Base-by-base conservation (phyloP, 2,888 invertebrate genomes). In the Andricus curvator region DNA sequence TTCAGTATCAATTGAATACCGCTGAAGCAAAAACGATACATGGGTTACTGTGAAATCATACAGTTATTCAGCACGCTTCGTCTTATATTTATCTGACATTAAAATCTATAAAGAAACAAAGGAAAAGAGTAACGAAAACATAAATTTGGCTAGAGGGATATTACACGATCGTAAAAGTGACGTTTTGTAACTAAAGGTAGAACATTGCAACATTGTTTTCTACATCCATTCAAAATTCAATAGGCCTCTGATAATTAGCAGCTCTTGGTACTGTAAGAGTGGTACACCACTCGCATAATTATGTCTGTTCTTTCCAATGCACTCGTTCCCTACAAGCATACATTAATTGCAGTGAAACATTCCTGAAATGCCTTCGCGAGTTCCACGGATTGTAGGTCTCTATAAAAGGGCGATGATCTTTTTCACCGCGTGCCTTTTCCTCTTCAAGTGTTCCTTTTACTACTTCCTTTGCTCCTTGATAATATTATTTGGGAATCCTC, bases 321-420 rank as follows among this genome's bases (percentile, higher is more conserved):
- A 70, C 70, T 70, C 20, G 25, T 70, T 70, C 51, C 51, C 48
- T 70, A 51, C 70, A 70, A 51, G 51, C 8, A 70, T 70, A 51
- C 51, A 70, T 70, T 70, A 70, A 70, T 70, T 70, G 29, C 51
- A 51, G 29, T 29, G 70, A 51, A 70, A 70, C 70, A 70, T 70
- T 70, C 70, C 20, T 70, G 20, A 70, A 70, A 51, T 70, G 9
- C 48, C 70, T 48, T 48, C 33, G 48, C 70, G 44, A 70, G 48
- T 70, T 70, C 70, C 70, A 70, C 51, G 70, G 70, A 70, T 70
- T 70, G 70, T 20, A 25, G 48, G 51, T 51, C 48, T 70, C 70
- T 70, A 70, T 70, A 70, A 70, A 70, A 70, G 70, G 70, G 48
- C 51, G 51, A 70, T 33, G 70, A 70, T 70, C 70, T 70, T 70